Evolutionary conservation across 2,888 invertebrate species (phyloP).

Genomic region (Protophormia terraenovae): DNA sequence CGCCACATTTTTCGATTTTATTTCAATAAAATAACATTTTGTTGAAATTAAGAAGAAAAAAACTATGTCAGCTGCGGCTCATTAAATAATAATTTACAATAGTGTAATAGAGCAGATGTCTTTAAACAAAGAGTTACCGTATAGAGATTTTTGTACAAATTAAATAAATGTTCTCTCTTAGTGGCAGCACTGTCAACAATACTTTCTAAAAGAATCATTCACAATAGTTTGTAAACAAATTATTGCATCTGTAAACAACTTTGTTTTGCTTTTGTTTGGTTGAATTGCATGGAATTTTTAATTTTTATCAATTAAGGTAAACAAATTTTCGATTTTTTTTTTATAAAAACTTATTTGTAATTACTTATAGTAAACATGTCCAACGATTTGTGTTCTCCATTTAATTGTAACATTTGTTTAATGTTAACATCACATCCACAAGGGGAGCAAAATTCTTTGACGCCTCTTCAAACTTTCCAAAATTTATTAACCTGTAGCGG

Average conservation of each 20-base stretch:
- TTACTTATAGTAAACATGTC: constrained; percentile 45
- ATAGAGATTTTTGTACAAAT: background rate
- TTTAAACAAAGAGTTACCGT: background rate
- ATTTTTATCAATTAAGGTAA: background rate
- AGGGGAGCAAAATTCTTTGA: background rate
- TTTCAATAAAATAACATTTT: background rate
- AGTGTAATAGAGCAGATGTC: background rate
- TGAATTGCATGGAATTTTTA: background rate
- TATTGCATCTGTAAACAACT: background rate
- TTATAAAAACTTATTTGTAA: background rate
- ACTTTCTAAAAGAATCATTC: background rate
- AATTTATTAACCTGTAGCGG: constrained; percentile 82
- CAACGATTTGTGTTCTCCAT: constrained; percentile 63
- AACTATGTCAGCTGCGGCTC: background rate
- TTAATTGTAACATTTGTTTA: constrained; percentile 68
- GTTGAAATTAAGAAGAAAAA: background rate
- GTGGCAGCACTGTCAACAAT: background rate
- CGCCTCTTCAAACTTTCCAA: background rate
- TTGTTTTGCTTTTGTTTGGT: background rate
- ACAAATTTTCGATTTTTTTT: background rate
- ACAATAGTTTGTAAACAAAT: constrained; percentile 23
- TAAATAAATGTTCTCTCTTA: background rate
- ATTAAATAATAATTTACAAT: background rate
- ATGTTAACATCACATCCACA: constrained; percentile 16
- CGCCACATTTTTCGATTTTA: constrained; percentile 47